Evolutionary conservation across 1,140 invertebrate species (phyloP).

Genomic region (Drosophila hydei): DNA sequence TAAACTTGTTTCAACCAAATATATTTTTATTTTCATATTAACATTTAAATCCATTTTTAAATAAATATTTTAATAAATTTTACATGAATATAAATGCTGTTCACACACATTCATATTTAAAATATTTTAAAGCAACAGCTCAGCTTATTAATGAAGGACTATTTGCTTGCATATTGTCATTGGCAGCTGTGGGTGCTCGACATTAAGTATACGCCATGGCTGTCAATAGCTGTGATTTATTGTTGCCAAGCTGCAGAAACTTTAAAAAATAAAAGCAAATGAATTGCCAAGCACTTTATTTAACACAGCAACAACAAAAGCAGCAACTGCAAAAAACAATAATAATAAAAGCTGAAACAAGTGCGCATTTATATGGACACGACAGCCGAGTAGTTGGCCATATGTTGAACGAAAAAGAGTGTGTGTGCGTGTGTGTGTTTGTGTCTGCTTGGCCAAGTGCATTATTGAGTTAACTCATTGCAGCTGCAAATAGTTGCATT

Average conservation of each 20-base stretch:
- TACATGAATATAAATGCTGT: too few relatives aligned
- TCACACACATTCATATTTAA: too few relatives aligned
- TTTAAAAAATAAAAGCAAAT: constrained; percentile 15
- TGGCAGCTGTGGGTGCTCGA: constrained; percentile 10
- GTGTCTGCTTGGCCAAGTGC: constrained; percentile 59
- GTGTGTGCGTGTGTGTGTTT: constrained; percentile 9
- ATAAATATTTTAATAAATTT: too few relatives aligned
- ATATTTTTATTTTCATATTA: too few relatives aligned
- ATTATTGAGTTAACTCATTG: constrained; percentile 79
- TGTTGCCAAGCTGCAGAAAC: constrained; percentile 1
- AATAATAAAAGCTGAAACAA: constrained; percentile 48
- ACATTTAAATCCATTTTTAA: too few relatives aligned
- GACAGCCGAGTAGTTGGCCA: constrained; percentile 50
- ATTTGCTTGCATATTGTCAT: constrained; percentile 24
- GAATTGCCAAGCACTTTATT: constrained; percentile 17
- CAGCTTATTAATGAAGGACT: not conserved
- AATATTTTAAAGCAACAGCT: constrained; percentile 3
- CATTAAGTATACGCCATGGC: constrained; percentile 39
- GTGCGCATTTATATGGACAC: constrained; percentile 52
- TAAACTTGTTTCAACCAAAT: too few relatives aligned
- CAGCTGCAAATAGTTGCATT: constrained; percentile 63
- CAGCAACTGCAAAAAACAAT: not conserved
- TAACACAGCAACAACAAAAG: constrained; percentile 18
- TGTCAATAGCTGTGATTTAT: constrained; percentile 37
- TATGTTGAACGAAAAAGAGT: constrained; percentile 54